These are phyloP conservation scores for Xiphorhynchus elegans DNA, from an alignment of 2,113 vertebrate species.

Conservation along the genomic window DNA sequence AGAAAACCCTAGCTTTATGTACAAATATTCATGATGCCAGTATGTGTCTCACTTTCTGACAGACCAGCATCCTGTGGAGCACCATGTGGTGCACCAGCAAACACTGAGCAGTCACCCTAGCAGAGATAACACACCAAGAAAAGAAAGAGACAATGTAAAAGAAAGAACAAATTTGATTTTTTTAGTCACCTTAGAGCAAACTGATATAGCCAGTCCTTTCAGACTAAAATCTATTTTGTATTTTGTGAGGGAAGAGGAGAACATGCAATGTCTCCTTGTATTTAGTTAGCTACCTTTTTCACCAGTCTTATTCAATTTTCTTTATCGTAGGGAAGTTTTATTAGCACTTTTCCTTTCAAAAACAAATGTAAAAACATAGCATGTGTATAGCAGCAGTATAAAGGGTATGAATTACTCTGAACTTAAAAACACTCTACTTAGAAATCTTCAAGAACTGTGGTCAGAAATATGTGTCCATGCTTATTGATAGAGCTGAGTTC, in stretches of 20 bases:
- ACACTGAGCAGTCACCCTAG: not conserved
- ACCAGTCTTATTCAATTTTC: not conserved
- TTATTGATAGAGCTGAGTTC: not conserved
- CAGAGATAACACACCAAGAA: not conserved
- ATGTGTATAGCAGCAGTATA: not conserved
- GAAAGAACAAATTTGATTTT: not conserved
- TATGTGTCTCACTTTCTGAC: not conserved
- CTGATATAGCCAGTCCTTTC: not conserved
- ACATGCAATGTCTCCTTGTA: not conserved
- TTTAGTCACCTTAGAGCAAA: not conserved
- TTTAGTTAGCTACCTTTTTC: not conserved
- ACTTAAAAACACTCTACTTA: not conserved
- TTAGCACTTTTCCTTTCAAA: not conserved
- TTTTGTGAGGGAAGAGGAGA: not conserved
- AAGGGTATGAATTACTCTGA: not conserved
- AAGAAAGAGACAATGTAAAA: not conserved
- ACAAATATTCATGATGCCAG: not conserved
- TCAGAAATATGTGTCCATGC: not conserved
- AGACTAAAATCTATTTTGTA: not conserved
- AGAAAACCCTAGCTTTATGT: not conserved
- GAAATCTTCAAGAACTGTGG: not conserved
- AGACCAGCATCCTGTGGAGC: constrained; percentile 18
- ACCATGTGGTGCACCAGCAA: not conserved
- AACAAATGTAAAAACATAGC: not conserved
- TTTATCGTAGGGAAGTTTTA: not conserved